Conservation (phyloP, 2,113 vertebrate genomes). For the Cyrtonyx montezumae region DNA sequence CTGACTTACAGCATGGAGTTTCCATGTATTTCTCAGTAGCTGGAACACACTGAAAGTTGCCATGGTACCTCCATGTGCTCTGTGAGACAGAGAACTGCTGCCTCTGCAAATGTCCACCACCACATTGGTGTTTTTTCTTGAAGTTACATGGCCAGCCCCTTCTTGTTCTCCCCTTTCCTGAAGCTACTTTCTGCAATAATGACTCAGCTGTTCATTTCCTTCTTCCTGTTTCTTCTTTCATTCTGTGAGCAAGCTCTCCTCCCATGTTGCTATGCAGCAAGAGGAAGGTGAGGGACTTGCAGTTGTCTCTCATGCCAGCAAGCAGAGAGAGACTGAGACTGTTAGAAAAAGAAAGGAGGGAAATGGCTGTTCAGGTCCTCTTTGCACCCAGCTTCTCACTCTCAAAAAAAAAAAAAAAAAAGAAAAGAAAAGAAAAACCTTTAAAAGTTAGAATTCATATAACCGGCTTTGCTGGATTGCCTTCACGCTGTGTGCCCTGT, state of each 20-base stretch:
- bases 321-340: background rate
- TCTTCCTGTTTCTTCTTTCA: constrained; percentile 7
- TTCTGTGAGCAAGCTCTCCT: background rate
- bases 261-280: background rate
- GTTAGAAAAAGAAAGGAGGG: background rate
- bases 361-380: background rate
- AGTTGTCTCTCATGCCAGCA: background rate
- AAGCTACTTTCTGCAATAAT: background rate
- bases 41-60: constrained; percentile 40
- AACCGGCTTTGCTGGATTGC: background rate
- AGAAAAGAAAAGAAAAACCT: background rate
- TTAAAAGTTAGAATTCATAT: background rate
- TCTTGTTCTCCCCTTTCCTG: background rate
- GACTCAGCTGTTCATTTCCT: constrained; percentile 29
- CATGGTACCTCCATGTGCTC: background rate
- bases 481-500: fast-evolving
- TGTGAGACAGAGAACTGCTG: background rate
- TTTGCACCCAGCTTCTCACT: background rate
- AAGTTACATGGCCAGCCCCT: background rate
- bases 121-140: background rate
- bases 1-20: constrained; percentile 31
- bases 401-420: background rate
- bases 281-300: background rate
- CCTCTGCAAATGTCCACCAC: background rate
- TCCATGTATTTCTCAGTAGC: constrained; percentile 45